Evolutionary conservation across 2,797 vertebrate genomes (phyloP).

Genomic region (Remorina albescens): DNA sequence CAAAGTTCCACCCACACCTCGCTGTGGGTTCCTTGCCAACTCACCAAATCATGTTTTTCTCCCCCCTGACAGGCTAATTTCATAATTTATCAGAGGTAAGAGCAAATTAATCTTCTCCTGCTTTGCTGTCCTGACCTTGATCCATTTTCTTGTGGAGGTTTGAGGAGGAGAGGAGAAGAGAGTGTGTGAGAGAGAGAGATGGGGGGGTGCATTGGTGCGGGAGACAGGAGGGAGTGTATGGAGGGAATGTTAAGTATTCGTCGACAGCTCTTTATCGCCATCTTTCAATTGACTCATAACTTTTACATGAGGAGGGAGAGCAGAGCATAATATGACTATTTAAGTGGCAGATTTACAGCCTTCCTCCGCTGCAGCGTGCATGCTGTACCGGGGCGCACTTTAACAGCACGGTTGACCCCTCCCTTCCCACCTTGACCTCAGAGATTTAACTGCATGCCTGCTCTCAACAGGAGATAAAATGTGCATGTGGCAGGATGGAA

Average conservation of each 20-base stretch:
- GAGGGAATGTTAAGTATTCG: conserved; percentile 51
- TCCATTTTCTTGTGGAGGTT: conserved; percentile 60
- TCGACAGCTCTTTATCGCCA: conserved; percentile 57
- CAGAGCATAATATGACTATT: conserved; percentile 16
- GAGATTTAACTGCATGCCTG: neutral
- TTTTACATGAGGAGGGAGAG: conserved; percentile 52
- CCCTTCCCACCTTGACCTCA: neutral
- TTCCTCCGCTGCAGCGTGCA: neutral
- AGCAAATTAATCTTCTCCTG: conserved; percentile 77
- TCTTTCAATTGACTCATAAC: conserved; percentile 62
- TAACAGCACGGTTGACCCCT: conserved; percentile 8
- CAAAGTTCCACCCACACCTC: conserved; percentile 28
- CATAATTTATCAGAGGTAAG: conserved; percentile 82
- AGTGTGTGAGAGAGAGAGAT: neutral
- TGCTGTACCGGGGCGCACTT: conserved; percentile 14
- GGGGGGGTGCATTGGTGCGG: conserved; percentile 9
- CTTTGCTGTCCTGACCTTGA: conserved; percentile 72
- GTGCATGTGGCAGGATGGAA: conserved; percentile 6
- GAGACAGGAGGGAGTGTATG: conserved; percentile 29
- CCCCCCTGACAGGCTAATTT: conserved; percentile 82
- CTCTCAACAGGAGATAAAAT: neutral
- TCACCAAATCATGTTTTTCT: conserved; percentile 75
- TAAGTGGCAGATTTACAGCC: conserved; percentile 41
- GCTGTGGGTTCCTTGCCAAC: conserved; percentile 41
- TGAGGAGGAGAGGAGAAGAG: conserved; percentile 23